Evolutionary conservation across 2,797 vertebrate species (phyloP).

Genomic region (Rhincodon typus): DNA sequence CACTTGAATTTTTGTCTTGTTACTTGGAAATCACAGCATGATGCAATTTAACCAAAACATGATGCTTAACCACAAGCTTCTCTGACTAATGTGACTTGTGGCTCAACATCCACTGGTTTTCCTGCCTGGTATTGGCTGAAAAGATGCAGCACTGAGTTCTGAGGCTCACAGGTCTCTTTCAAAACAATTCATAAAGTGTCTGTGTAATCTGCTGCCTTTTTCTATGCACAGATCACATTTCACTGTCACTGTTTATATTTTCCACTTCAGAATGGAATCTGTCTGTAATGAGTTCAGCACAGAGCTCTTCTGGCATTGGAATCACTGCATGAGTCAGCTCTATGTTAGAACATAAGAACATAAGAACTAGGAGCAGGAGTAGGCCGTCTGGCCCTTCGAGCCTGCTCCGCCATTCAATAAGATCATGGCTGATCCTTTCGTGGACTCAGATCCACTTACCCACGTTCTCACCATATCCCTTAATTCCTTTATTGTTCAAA

Average conservation of each 20-base stretch:
- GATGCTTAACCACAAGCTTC: neutral
- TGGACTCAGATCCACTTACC: no score
- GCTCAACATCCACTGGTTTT: neutral
- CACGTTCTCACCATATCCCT: no score
- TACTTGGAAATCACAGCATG: neutral
- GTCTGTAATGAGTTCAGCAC: neutral
- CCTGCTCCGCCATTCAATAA: no score
- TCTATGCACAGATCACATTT: neutral
- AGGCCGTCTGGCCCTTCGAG: no score
- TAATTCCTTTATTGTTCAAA: no score
- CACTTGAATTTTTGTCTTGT: neutral
- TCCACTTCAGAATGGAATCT: neutral
- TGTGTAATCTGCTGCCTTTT: neutral
- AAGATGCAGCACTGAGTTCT: neutral
- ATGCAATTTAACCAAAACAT: neutral
- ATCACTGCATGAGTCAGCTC: neutral
- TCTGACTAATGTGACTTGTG: neutral
- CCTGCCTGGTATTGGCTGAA: neutral
- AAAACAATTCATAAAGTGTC: neutral
- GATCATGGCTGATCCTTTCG: no score
- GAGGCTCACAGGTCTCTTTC: neutral
- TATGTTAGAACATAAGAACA: no score
- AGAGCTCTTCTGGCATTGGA: neutral
- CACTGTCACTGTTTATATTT: neutral
- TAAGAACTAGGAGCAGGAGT: no score